Base-by-base conservation (phyloP, 2,888 invertebrate genomes). In the Venustoraphidia nigricollis region DNA sequence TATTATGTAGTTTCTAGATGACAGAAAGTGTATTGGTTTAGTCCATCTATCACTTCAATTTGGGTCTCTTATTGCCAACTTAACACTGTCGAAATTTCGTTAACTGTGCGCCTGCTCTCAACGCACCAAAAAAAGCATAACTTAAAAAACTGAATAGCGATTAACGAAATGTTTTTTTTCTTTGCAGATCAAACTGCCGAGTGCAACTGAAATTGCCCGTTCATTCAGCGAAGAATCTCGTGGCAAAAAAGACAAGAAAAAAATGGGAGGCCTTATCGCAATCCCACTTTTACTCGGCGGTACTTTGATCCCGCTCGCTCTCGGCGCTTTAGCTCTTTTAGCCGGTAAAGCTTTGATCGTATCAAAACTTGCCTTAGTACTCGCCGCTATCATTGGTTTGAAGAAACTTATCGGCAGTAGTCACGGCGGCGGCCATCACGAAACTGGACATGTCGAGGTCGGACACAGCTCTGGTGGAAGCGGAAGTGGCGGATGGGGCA, bases 341-440 rank as follows among this genome's bases (percentile, higher is more conserved):
- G 88, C 89, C 41, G 89, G 89, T 55, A 90, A 90, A 65, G 89
- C 89, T 40, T 66, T 89, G 53, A 88, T 89, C 56, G 83, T 89
- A 44, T 86, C 87, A 54, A 89, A 89, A 62, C 66, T 89, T 55
- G 89, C 89, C 0, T 66, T 89, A 47, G 86, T 88, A 1, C 68
- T 89, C 45, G 87, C 89, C 50, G 84, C 82, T 55, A 88, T 89
- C 57, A 85, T 89, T 55, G 89, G 88, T 3, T 70, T 90, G 64
- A 89, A 88, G 72, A 89, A 89, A 59, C 74, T 90, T 35, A 70
- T 88, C 42, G 79, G 82, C 17, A 74, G 81, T 3, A 75, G 75
- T 36, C 75, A 77, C 8, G 64, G 67, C 8, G 62, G 64, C 9
- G 75, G 77, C 49, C 75, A 75, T 9, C 69, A 71, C 57, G 79